Percentiles rank a stretch among this genome's conserved stretches.
phyloP scores from a whole-genome alignment of 2,888 invertebrate genomes.

The Lasiommata megera region DNA sequence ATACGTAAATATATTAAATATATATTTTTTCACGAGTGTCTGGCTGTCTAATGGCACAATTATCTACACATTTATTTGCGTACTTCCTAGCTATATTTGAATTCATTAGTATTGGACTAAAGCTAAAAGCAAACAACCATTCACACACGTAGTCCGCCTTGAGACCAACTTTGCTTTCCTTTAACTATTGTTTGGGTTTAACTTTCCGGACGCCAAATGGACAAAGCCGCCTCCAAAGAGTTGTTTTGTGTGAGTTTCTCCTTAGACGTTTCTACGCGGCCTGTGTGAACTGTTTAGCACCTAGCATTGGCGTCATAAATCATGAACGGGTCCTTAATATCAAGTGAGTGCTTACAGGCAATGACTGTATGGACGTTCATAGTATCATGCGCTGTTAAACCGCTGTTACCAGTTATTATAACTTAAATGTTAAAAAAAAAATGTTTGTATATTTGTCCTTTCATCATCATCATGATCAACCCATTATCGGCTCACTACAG shows the following conservation, averaged over 20 bases:
- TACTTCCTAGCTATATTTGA: constrained; percentile 10
- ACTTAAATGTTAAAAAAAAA: too few relatives aligned
- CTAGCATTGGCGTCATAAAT: background rate
- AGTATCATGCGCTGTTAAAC: too few relatives aligned
- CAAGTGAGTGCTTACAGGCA: too few relatives aligned
- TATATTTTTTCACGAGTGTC: too few relatives aligned
- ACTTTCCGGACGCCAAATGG: constrained; percentile 70
- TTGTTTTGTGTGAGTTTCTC: constrained; percentile 73
- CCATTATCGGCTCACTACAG: too few relatives aligned
- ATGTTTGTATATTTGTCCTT: too few relatives aligned
- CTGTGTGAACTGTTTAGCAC: constrained; percentile 7
- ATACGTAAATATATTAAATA: too few relatives aligned
- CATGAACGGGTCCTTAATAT: too few relatives aligned
- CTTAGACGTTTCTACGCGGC: constrained; percentile 42
- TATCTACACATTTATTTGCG: constrained; percentile 23
- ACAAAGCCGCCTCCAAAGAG: constrained; percentile 67
- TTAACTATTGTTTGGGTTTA: constrained; percentile 74
- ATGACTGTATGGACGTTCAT: background rate
- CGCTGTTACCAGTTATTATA: too few relatives aligned
- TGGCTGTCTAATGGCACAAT: too few relatives aligned
- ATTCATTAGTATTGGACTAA: constrained; percentile 9
- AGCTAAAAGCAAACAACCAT: constrained; percentile 6
- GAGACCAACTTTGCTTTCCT: constrained; percentile 72
- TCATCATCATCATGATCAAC: too few relatives aligned
- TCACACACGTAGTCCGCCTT: constrained; percentile 51